Conservation (phyloP, 2,797 vertebrate species). For the Syndactyla subalaris region DNA sequence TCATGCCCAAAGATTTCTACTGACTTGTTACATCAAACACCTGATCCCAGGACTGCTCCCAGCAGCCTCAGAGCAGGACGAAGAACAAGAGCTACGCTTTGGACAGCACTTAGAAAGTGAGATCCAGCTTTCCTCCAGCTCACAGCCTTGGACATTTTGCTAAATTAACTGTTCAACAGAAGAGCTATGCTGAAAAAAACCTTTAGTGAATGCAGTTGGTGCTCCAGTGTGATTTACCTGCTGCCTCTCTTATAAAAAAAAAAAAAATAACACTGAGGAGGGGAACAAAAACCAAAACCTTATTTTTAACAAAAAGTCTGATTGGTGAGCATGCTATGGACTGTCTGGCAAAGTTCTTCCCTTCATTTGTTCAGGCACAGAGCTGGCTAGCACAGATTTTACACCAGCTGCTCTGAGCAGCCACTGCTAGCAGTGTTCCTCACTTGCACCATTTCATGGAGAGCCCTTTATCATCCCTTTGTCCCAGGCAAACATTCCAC, state of each 20-base stretch:
- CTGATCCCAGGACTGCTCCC: neutral
- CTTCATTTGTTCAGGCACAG: neutral
- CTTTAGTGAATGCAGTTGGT: neutral
- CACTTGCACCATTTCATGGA: neutral
- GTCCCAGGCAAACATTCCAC: neutral
- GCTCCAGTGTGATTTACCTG: neutral
- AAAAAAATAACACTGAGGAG: neutral
- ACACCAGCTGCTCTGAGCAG: neutral
- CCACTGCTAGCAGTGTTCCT: neutral
- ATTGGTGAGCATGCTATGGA: neutral
- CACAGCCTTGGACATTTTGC: neutral
- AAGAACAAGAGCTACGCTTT: neutral
- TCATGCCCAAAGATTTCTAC: neutral
- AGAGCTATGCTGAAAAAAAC: neutral
- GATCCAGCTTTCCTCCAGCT: neutral
- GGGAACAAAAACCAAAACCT: fast-evolving
- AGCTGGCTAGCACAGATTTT: neutral
- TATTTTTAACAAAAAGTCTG: neutral
- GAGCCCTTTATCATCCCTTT: neutral
- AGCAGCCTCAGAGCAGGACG: neutral
- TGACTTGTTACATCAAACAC: neutral
- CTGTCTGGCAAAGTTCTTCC: neutral
- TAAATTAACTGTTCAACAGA: neutral
- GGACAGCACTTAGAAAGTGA: neutral
- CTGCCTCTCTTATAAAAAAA: neutral